A percentile compares a stretch with the other conserved stretches of the same genome.
These are phyloP conservation scores for Calcarius lapponicus DNA, from an alignment of 2,797 vertebrate genomes.

Conservation along the genomic window DNA sequence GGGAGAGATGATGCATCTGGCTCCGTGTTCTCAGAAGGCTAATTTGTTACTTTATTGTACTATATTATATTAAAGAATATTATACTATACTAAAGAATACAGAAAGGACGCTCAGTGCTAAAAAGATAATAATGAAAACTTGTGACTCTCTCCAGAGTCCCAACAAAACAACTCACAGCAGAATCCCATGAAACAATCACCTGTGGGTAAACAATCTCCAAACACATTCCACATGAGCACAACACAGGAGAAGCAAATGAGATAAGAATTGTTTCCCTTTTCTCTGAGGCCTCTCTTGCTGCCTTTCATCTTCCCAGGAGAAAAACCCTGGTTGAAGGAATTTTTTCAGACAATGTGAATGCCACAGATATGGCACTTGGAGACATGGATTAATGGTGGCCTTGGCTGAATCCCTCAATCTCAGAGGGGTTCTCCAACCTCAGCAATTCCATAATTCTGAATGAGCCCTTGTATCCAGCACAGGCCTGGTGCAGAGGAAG, in stretches of 20 bases:
- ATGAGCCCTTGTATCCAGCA: background rate
- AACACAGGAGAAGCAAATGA: background rate
- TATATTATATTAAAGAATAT: too few relatives aligned
- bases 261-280: background rate
- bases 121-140: background rate
- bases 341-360: background rate
- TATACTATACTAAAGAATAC: background rate
- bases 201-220: background rate
- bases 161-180: background rate
- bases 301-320: background rate
- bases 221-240: background rate
- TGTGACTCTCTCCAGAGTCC: background rate
- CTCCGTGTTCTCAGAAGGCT: background rate
- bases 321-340: background rate
- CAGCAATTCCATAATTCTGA: background rate
- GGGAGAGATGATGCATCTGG: background rate
- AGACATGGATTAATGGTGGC: background rate
- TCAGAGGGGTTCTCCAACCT: background rate
- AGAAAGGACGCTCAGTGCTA: background rate
- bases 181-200: background rate
- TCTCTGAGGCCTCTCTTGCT: background rate
- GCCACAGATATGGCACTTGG: background rate
- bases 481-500: background rate
- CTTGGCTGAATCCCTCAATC: background rate
- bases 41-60: too few relatives aligned